phyloP scores from a whole-genome alignment of 2,113 vertebrate species.

The Phaethon lepturus region DNA sequence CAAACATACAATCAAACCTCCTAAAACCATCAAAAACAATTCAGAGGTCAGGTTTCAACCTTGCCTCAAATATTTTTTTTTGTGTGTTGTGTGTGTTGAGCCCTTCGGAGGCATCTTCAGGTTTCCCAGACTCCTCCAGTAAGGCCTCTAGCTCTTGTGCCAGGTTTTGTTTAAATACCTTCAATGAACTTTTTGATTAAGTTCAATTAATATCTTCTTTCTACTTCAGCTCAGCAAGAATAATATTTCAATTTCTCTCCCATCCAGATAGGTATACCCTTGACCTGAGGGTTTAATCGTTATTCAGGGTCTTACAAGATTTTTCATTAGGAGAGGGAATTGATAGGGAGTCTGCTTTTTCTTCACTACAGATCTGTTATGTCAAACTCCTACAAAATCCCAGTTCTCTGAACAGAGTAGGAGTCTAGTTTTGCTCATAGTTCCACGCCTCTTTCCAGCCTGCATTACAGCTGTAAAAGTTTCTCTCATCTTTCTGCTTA shows the following conservation, averaged over 20 bases:
- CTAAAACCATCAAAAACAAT: not conserved
- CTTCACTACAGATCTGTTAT: not conserved
- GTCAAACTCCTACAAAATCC: not conserved
- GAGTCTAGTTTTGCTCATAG: not conserved
- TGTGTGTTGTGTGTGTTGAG: not conserved
- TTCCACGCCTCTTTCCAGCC: not conserved
- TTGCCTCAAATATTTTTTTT: not conserved
- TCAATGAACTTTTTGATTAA: not conserved
- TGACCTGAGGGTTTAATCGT: not conserved
- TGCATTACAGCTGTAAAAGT: not conserved
- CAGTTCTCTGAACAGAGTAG: not conserved
- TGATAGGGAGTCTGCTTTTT: not conserved
- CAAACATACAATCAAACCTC: not conserved
- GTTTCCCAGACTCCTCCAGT: not conserved
- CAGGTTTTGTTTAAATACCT: slow-evolving; percentile 30
- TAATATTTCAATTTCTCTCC: slow-evolving; percentile 19
- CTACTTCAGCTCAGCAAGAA: slow-evolving; percentile 2
- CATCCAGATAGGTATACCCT: not conserved
- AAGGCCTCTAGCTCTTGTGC: not conserved
- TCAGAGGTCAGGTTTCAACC: not conserved
- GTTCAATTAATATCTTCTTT: slow-evolving; percentile 25
- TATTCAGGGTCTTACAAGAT: not conserved
- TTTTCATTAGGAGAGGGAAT: slow-evolving; percentile 1
- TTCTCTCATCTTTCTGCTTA: not conserved
- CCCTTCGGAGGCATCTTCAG: not conserved